Evolutionary conservation across 2,113 vertebrate genomes (phyloP), one percentile per base, ranked within the genome.

Genomic region (Dasypus novemcinctus): DNA sequence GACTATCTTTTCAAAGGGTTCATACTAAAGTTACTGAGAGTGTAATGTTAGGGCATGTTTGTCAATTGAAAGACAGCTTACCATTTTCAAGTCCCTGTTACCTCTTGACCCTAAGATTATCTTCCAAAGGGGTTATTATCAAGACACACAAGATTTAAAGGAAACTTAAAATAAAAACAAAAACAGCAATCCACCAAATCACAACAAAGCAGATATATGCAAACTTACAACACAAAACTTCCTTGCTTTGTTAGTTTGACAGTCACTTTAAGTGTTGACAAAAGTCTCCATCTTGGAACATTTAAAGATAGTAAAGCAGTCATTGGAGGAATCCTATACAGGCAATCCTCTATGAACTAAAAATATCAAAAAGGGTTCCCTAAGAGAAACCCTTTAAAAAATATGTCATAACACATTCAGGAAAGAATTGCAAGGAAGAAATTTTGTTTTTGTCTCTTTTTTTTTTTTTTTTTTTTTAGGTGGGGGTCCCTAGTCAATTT

Each of bases 141-240:
- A 41, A 88, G 97, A 97, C 95, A 98, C 93, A 97, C 75, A 94
- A 96, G 52, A 86, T 97, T 98, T 94, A 98, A 97, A 97, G 95
- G 95, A 98, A 98, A 97, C 96, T 87, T 90, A 89, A 97, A 98
- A 97, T 95, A 95, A 98, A 97, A 97, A 96, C 95, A 98, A 97
- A 96, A 93, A 71, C 4, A 97, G 64, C 20, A 88, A 95, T 63
- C 93, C 54, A 88, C 80, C 90, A 96, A 87, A 97, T 97, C 27
- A 91, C 57, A 83, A 83, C 31, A 63, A 91, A 97, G 46, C 13
- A 59, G 23, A 71, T 6, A 63, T 20, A 85, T 4, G 31, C 36
- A 91, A 88, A 90, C 64, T 80, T 33, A 93, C 12, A n/a, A 78
- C 52, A 87, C 59, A 76, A 97, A 97, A 97, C 96, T 95, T 97